Conservation (phyloP, 1,140 invertebrate genomes). For the roundworm (Caenorhabditis elegans) region DNA sequence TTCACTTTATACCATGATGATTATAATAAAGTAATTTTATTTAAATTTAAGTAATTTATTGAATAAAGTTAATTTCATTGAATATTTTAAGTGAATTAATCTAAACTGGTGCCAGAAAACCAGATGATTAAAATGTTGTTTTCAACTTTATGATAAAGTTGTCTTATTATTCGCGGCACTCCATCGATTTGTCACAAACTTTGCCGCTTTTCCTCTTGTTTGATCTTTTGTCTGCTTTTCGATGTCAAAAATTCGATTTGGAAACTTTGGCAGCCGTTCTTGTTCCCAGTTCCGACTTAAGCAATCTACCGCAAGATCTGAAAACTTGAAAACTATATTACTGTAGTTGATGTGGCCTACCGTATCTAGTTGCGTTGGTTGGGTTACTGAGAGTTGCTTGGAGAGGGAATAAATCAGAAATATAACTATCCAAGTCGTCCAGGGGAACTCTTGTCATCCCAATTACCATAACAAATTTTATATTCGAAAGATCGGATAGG, state of each 20-base stretch:
- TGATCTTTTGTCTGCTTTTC: neutral
- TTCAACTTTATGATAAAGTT: neutral
- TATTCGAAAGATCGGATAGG: neutral
- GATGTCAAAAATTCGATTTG: constrained; percentile 1
- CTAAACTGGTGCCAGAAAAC: no score
- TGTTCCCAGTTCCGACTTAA: constrained; percentile 4
- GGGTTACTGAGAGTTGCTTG: neutral
- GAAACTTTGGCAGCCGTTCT: neutral
- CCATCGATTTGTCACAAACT: constrained; percentile 14
- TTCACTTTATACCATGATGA: no score
- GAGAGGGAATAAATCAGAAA: neutral
- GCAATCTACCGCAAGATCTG: constrained; percentile 10
- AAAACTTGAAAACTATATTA: neutral
- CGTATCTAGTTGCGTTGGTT: neutral
- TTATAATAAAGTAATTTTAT: no score
- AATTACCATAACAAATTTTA: neutral
- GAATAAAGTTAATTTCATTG: no score
- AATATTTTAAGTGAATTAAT: no score
- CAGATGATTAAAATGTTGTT: no score
- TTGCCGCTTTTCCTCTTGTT: neutral
- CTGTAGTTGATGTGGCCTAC: no score
- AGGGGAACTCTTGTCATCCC: neutral
- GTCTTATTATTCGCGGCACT: constrained; percentile 19
- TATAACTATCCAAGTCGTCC: neutral
- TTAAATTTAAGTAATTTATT: no score